Evolutionary conservation across 2,888 invertebrate genomes (phyloP).

Genomic region (Dynastes maya): DNA sequence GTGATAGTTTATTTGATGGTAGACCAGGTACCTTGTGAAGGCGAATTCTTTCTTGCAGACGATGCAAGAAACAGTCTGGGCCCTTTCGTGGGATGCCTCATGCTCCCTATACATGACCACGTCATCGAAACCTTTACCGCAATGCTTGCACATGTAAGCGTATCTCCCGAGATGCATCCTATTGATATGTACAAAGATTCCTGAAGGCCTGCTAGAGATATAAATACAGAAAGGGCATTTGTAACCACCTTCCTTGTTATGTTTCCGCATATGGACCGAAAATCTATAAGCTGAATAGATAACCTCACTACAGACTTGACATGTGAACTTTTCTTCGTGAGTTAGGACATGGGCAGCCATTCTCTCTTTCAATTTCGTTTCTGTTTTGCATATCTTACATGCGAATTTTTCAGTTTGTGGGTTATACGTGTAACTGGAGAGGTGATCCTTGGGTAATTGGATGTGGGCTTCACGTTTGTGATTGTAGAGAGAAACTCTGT

Average conservation of each 20-base stretch:
- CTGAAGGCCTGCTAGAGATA: constrained; percentile 60
- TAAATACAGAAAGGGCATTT: constrained; percentile 64
- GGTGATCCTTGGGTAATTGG: constrained; percentile 41
- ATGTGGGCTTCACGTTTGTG: constrained; percentile 58
- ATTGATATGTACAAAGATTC: constrained; percentile 58
- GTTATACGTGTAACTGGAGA: constrained; percentile 59
- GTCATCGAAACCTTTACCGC: constrained; percentile 74
- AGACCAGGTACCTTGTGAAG: constrained; percentile 67
- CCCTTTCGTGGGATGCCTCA: constrained; percentile 73
- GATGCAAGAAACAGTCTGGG: constrained; percentile 71
- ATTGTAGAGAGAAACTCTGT: constrained; percentile 59
- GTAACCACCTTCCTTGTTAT: constrained; percentile 61
- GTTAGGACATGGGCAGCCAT: constrained; percentile 52
- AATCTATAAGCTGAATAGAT: constrained; percentile 64
- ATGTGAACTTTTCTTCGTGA: constrained; percentile 59
- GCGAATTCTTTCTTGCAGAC: constrained; percentile 73
- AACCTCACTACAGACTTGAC: constrained; percentile 66
- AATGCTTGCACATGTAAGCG: constrained; percentile 63
- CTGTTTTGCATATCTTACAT: constrained; percentile 51
- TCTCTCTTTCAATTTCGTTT: constrained; percentile 46
- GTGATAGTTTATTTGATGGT: constrained; percentile 64
- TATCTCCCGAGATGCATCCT: constrained; percentile 32
- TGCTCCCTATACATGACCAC: constrained; percentile 73
- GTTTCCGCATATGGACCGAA: constrained; percentile 64
- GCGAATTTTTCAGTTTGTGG: constrained; percentile 51